Evolutionary conservation across 2,797 vertebrate species (phyloP), one percentile per base, ranked within the genome.

Genomic region (Rhynchotus rufescens): DNA sequence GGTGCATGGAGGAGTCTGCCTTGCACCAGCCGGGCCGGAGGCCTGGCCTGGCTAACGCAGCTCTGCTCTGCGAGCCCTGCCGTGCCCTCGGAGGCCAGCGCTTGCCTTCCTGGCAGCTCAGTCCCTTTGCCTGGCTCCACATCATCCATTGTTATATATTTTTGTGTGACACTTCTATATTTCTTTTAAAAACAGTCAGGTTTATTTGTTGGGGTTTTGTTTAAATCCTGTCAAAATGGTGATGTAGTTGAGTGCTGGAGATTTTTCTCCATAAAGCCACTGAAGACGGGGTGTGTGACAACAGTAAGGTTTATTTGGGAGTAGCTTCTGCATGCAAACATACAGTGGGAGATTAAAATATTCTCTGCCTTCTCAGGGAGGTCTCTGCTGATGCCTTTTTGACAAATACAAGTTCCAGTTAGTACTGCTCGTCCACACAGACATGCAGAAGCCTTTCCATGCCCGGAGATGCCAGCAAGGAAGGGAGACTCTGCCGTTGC

Each of bases 401-500:
- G 71, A 72, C n/a, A 36, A 0, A 0, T 77, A 21, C 14, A 66
- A 59, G 45, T 47, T 69, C 67, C 77, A 54, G 44, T 25, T n/a
- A 40, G 49, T 6, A 2, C 44, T 19, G 42, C 45, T 2, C 3
- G 21, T 57, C 51, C 32, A 3, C 3, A 54, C 0, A 4, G 30
- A 77, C 77, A 52, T 47, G 36, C 42, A 44, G 60, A 80, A 82
- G 57, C 13, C 15, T 47, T 90, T 40, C 52, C 60, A 38, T 74
- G 67, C 44, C 47, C n/a, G 3, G 32, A 5, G 12, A 69, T 44
- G 30, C 36, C 76, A 74, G 36, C 49, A 73, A 65, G 68, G 92
- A 36, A 40, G 61, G 57, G 74, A 0, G 0, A 61, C 47, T 28
- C 28, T 22, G 80, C 83, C 60, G 44, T 64, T 30, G 64, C 75